A percentile compares a stretch with the other conserved stretches of the same genome.
phyloP scores from a whole-genome alignment of 2,797 vertebrate genomes.

The Sphenodon punctatus region DNA sequence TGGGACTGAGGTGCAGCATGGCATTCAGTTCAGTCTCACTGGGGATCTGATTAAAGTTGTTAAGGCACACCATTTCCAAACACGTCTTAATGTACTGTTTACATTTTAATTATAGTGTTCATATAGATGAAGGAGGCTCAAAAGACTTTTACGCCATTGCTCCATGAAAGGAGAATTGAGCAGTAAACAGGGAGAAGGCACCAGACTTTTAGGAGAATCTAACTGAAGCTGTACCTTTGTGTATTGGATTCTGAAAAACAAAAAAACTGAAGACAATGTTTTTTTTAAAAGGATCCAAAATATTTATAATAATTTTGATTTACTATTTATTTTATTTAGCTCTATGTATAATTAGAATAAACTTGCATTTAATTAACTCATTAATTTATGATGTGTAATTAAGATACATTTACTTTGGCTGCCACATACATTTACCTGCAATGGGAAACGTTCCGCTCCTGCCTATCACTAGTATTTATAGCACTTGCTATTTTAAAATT shows the following conservation, averaged over 20 bases:
- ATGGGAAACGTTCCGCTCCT: slow-evolving; percentile 41
- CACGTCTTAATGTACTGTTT: neutral
- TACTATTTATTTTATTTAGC: neutral
- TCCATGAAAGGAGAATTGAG: neutral
- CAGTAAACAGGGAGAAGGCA: neutral
- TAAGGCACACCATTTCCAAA: neutral
- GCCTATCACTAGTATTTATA: slow-evolving; percentile 26
- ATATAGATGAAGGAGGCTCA: neutral
- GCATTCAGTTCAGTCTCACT: neutral
- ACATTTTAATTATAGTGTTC: neutral
- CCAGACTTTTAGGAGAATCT: slow-evolving; percentile 5
- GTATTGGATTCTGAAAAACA: no score
- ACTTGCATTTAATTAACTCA: no score
- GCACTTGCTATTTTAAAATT: slow-evolving; percentile 35
- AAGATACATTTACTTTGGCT: slow-evolving; percentile 26
- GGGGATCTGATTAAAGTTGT: slow-evolving; percentile 9
- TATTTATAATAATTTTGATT: slow-evolving; percentile 1
- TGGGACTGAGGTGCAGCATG: neutral
- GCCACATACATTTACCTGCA: neutral
- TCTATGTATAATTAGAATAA: no score
- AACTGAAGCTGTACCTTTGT: slow-evolving; percentile 10
- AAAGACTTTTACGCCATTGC: neutral
- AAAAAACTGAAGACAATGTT: no score
- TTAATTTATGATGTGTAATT: neutral
- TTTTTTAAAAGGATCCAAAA: slow-evolving; percentile 5